Evolutionary conservation across 2,888 invertebrate species (phyloP).

Genomic region (Cryptosula pallasiana): DNA sequence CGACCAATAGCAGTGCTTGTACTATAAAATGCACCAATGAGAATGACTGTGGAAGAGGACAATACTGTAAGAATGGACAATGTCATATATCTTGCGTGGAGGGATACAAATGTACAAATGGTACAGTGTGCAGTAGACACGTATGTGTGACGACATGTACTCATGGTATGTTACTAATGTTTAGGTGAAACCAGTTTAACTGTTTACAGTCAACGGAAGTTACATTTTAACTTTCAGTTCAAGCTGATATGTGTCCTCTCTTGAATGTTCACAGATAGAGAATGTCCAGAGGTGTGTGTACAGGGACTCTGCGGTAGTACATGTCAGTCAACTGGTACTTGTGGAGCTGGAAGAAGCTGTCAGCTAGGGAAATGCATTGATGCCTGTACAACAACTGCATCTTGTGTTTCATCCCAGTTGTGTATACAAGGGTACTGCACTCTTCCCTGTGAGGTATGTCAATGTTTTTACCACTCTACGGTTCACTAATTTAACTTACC

Average conservation of each 20-base stretch:
- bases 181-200: no score
- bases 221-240: no score
- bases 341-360: not conserved
- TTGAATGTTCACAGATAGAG: not conserved
- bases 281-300: not conserved
- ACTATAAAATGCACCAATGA: not conserved
- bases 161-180: not conserved
- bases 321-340: not conserved
- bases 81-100: not conserved
- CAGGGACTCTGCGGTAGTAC: not conserved
- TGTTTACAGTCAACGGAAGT: no score
- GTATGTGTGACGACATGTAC: not conserved
- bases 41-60: not conserved
- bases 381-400: not conserved
- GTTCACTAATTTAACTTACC: no score
- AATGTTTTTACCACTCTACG: no score
- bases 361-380: not conserved
- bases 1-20: not conserved
- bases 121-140: not conserved
- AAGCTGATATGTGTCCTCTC: no score
- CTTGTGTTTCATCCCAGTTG: not conserved
- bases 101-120: not conserved
- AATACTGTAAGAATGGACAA: conserved; percentile 6
- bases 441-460: no score
- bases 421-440: not conserved